phyloP scores from a whole-genome alignment of 35 echinoderm and acorn worm species.

The Strongylocentrotus purpuratus region DNA sequence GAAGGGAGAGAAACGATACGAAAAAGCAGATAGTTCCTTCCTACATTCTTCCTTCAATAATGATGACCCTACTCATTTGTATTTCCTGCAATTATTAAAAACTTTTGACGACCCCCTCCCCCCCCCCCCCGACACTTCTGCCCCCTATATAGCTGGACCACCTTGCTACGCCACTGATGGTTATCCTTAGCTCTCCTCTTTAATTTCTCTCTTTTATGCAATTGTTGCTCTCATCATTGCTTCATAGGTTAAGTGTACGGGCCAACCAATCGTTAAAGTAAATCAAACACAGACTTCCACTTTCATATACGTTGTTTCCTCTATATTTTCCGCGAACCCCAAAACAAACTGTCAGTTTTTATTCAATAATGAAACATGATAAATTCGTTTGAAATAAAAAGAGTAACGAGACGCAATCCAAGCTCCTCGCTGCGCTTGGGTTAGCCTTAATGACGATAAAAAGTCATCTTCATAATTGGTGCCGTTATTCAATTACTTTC shows the following conservation, averaged over 20 bases:
- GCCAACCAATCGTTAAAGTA: not conserved
- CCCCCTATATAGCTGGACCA: too few relatives aligned
- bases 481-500: slow-evolving; percentile 29
- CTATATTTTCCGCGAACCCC: not conserved
- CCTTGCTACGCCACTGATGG: too few relatives aligned
- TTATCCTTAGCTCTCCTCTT: too few relatives aligned
- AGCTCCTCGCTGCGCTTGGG: not conserved
- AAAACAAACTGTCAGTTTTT: not conserved
- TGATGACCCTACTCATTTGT: too few relatives aligned
- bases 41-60: too few relatives aligned
- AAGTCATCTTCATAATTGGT: slow-evolving; percentile 25
- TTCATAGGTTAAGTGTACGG: not conserved
- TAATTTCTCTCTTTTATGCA: too few relatives aligned
- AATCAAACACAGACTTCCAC: not conserved
- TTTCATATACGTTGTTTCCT: not conserved
- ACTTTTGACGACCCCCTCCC: too few relatives aligned
- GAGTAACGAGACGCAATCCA: not conserved
- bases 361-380: not conserved
- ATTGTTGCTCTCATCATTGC: not conserved
- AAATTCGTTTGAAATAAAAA: not conserved
- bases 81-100: too few relatives aligned
- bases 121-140: too few relatives aligned
- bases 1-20: too few relatives aligned
- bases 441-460: not conserved
- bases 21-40: too few relatives aligned